Base-by-base conservation (phyloP, 2,797 vertebrate genomes). In the Merluccius polli region DNA sequence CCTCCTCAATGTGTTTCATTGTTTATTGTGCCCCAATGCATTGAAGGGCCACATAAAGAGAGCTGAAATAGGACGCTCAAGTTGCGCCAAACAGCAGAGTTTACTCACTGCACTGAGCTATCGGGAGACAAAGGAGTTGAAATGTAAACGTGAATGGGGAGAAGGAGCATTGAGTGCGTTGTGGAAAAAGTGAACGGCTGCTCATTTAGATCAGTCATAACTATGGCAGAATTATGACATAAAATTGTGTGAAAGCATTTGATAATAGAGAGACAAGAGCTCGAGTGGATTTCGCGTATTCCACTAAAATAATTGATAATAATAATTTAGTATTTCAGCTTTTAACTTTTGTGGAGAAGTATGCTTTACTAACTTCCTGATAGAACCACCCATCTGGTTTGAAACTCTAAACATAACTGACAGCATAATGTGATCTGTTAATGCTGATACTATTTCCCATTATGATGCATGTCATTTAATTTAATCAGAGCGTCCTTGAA, bases 11-110 rank as follows among this genome's bases (percentile, higher is more conserved):
- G 81, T 81, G 77, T 88, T 81, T 87, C 80, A 86, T 92, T 92
- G 88, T 90, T 87, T 87, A 86, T 88, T 88, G 83, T 90, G 69
- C 80, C 80, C 31, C 67, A 81, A 78, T 73, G 85, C 68, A 79
- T 84, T 87, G 38, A 38, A 79, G 63, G 72, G 69, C 59, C 24
- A 27, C 76, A 69, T 65, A 70, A 71, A 78, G 75, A 79, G 75
- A 79, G 78, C 73, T 88, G 88, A 89, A 89, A 91, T 78, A 72
- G 75, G 88, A 90, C 81, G 73, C 76, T 74, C 83, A 75, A 75
- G 59, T 86, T 77, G 73, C 88, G 82, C 77, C 38, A 75, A 83
- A 87, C 81, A 84, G 30, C 75, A 78, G 65, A 32, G 84, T 88
- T 88, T 85, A 86, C 82, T 82, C 76, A 80, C 77, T 73, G 36